Evolutionary conservation across 1,140 invertebrate genomes (phyloP).

Genomic region (Augochlora pura): DNA sequence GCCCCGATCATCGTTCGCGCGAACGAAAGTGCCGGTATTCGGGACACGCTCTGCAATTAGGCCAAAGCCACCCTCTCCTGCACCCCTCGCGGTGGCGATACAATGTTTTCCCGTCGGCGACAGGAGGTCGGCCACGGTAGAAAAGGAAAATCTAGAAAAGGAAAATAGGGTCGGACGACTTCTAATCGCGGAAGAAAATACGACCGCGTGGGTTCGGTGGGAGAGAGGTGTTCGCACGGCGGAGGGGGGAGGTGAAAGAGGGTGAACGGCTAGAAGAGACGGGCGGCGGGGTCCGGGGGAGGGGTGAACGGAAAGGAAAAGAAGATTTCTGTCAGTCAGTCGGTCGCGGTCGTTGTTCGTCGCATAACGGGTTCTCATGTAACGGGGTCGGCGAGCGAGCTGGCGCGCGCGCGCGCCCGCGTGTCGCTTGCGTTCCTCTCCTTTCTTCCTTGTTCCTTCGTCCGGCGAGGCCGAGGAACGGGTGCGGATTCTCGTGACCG

Average conservation of each 20-base stretch:
- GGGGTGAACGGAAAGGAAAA: constrained; percentile 18
- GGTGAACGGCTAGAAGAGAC: too few species aligned
- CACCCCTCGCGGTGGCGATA: too few species aligned
- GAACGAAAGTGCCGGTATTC: too few species aligned
- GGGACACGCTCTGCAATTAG: too few species aligned
- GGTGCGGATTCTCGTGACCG: constrained; percentile 68
- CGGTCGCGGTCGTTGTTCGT: constrained; percentile 51
- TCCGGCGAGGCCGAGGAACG: constrained; percentile 38
- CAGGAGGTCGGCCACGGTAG: too few species aligned
- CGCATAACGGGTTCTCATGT: constrained; percentile 74
- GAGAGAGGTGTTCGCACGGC: not conserved
- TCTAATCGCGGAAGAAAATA: not conserved
- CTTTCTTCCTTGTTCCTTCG: constrained; percentile 56
- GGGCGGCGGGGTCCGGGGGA: not conserved
- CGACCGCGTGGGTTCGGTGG: not conserved
- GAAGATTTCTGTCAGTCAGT: constrained; percentile 27
- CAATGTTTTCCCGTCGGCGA: too few species aligned
- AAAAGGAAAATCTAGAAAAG: too few species aligned
- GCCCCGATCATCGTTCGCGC: too few species aligned
- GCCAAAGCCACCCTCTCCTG: too few species aligned
- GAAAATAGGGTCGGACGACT: too few species aligned
- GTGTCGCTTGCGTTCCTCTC: constrained; percentile 31
- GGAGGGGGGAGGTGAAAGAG: constrained; percentile 14
- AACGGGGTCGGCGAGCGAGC: constrained; percentile 75
- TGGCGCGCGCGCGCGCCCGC: constrained; percentile 6